These are phyloP conservation scores for Saxicola maurus DNA, from an alignment of 2,797 vertebrate genomes.

Conservation along the genomic window DNA sequence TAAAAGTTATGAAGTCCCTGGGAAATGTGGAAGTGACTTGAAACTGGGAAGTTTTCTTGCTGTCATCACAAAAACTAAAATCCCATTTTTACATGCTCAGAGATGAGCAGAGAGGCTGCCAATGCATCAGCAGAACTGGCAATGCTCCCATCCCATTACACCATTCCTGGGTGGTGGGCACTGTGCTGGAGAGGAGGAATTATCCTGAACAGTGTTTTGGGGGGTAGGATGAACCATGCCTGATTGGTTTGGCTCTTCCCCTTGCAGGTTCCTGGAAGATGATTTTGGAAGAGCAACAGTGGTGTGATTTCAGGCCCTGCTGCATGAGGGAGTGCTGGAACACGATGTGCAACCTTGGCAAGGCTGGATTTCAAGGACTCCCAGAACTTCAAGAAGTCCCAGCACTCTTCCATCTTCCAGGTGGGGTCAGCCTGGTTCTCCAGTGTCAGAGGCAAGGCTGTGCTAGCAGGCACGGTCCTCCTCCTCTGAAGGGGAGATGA, in stretches of 20 bases:
- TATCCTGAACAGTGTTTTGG: not conserved
- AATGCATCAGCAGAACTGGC: not conserved
- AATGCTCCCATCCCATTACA: accelerated
- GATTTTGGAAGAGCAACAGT: not conserved
- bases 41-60: not conserved
- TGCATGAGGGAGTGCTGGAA: not conserved
- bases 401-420: not conserved
- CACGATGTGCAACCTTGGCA: not conserved
- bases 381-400: not conserved
- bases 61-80: not conserved
- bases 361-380: not conserved
- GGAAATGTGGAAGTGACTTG: not conserved
- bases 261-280: not conserved
- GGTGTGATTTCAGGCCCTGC: not conserved
- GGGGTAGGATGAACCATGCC: not conserved
- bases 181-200: not conserved
- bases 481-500: not conserved
- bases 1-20: not conserved
- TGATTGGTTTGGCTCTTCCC: not conserved
- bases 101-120: not conserved
- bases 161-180: not conserved
- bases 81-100: not conserved
- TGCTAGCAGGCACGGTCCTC: not conserved
- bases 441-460: not conserved
- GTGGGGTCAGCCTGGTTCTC: not conserved